A percentile compares a stretch with the other conserved stretches of the same genome.
These are phyloP conservation scores for Thera obeliscata DNA, from an alignment of 2,888 invertebrate species.

Conservation along the genomic window DNA sequence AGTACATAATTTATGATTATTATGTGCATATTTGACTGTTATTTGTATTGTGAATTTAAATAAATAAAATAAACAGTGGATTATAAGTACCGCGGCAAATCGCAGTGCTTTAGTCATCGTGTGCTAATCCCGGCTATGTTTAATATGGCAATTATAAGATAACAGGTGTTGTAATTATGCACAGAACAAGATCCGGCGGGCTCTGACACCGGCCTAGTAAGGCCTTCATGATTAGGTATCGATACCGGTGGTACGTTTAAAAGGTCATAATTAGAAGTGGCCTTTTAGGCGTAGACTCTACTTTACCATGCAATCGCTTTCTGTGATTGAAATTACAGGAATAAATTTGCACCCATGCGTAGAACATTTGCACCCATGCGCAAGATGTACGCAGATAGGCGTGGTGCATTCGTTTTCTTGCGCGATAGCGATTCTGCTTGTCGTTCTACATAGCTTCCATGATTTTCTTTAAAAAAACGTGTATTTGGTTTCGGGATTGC, in stretches of 20 bases:
- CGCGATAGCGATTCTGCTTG: too few species aligned
- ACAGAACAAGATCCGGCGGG: constrained; percentile 26
- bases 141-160: constrained; percentile 39
- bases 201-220: constrained; percentile 20
- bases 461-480: too few species aligned
- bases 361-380: too few species aligned
- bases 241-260: constrained; percentile 21
- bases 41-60: too few species aligned
- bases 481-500: too few species aligned
- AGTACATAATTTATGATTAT: too few species aligned
- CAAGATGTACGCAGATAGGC: too few species aligned
- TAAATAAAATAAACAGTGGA: too few species aligned
- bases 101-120: constrained; percentile 4
- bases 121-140: constrained; percentile 18
- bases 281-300: constrained; percentile 2
- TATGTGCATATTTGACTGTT: too few species aligned
- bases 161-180: constrained; percentile 38
- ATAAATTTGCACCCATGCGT: too few species aligned
- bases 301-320: background rate
- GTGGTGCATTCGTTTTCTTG: too few species aligned
- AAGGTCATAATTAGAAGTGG: constrained; percentile 29
- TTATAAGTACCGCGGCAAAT: background rate
- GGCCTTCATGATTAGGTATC: constrained; percentile 29
- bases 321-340: background rate
- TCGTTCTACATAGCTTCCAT: too few species aligned